Conservation (phyloP, 2,113 vertebrate species). For the Atractosteus spatula region DNA sequence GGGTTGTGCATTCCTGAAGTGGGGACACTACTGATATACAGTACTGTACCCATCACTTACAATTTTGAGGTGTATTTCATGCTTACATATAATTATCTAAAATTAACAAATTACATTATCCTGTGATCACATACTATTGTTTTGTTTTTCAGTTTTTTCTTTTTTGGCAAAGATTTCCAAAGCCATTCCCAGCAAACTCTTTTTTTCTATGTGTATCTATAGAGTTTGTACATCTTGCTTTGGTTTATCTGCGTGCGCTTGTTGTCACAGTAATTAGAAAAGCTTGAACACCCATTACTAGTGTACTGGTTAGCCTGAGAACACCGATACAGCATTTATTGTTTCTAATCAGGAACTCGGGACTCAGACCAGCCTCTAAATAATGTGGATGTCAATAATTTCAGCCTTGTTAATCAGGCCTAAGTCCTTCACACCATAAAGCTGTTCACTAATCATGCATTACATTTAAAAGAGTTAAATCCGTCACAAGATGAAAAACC, state of each 20-base stretch:
- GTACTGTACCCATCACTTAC: no score
- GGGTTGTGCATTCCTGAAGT: no score
- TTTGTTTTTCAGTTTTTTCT: no score
- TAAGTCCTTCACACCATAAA: conserved; percentile 48
- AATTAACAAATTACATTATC: no score
- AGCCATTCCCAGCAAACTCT: no score
- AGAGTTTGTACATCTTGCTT: conserved; percentile 19
- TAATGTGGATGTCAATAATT: conserved; percentile 74
- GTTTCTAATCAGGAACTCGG: conserved; percentile 73
- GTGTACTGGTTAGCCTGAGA: conserved; percentile 54
- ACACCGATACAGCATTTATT: conserved; percentile 71
- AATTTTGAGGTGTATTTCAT: no score
- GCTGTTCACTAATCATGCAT: conserved; percentile 66
- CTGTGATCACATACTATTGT: no score
- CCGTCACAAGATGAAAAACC: conserved; percentile 38
- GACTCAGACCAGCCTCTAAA: conserved; percentile 69
- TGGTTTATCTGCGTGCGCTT: conserved; percentile 53
- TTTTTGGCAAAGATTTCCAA: no score
- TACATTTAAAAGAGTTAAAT: conserved; percentile 60
- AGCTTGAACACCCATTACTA: conserved; percentile 57
- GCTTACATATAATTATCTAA: no score
- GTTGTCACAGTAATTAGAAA: conserved; percentile 63
- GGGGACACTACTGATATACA: no score
- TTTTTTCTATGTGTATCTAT: no score
- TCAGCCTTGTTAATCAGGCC: conserved; percentile 57